Base-by-base conservation (phyloP, 2,797 vertebrate species). In the Micromesistius poutassou region DNA sequence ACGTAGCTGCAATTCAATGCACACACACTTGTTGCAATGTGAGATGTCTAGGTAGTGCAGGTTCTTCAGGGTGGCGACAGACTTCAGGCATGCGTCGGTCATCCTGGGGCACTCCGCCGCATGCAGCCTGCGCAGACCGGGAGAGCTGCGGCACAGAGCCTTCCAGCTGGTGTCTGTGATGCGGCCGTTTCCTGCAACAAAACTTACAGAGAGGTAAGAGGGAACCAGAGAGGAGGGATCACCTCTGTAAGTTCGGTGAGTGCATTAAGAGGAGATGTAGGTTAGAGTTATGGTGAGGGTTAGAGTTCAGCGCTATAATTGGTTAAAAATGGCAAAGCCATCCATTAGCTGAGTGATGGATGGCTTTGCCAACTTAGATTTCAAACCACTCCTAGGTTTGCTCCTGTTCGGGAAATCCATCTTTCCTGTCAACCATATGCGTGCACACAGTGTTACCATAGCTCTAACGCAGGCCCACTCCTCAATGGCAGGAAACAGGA, bases 111-210 rank as follows among this genome's bases (percentile, higher is more conserved):
- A 96, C 74, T 94, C 88, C 5, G 85, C 83, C 28, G 92, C 83
- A 31, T 92, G 93, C 86, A 96, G 89, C 25, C 92, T 92, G 25
- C 25, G 80, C 71, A 97, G 91, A 33, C 84, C 83, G 0, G 82
- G 91, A 30, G 93, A 96, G 83, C 82, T 88, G 82, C 90, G 91
- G 85, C 92, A 94, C 79, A 96, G 86, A 28, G 84, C n/a, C 75
- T 90, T 88, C 88, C 95, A 95, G 91, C 86, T 92, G 71, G 82
- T n/a, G 72, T 96, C 95, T 33, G 93, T 94, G 74, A 96, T 87
- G 72, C 92, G 89, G 77, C 93, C 91, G 88, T 94, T 96, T 68
- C 94, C 94, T 96, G 79, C 76, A 85, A 73, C 22, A 22, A 66
- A 80, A 50, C 46, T 22, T 50, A 68, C 16, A 30, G 28, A 42